A percentile compares a stretch with the other conserved stretches of the same genome.
Conservation (phyloP, 1,140 invertebrate genomes). For the Aethina tumida region DNA sequence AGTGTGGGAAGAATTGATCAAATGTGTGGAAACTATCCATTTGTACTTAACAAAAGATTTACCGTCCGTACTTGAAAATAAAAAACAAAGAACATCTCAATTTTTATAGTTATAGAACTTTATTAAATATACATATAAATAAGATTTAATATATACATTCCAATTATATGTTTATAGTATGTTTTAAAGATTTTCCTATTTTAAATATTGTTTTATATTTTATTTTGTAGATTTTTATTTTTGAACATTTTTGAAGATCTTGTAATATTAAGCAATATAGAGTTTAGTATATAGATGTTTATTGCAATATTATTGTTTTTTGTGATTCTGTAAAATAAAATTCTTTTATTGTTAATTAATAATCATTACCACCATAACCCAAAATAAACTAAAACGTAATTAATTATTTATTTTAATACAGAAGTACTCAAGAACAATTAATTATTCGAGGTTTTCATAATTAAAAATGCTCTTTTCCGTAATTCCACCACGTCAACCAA, state of each 20-base stretch:
- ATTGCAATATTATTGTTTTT: slow-evolving; percentile 17
- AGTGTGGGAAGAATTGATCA: too few species aligned
- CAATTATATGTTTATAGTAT: slow-evolving; percentile 9
- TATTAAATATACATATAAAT: slow-evolving; percentile 3
- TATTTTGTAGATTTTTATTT: slow-evolving; percentile 9
- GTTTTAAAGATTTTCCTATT: slow-evolving; percentile 8
- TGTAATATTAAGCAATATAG: slow-evolving; percentile 9
- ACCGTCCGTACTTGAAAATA: too few species aligned
- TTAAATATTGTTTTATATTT: slow-evolving; percentile 13
- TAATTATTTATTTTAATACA: too few species aligned
- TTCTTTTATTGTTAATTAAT: slow-evolving; percentile 11
- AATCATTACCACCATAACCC: background rate
- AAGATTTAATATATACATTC: slow-evolving; percentile 11
- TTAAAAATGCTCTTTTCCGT: too few species aligned
- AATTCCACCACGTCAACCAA: too few species aligned
- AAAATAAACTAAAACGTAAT: too few species aligned
- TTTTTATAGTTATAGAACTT: too few species aligned
- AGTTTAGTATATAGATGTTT: slow-evolving; percentile 16
- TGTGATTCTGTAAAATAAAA: slow-evolving; percentile 20
- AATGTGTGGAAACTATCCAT: too few species aligned
- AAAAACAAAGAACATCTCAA: too few species aligned
- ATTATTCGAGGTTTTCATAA: too few species aligned
- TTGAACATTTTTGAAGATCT: slow-evolving; percentile 8
- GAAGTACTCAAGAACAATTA: too few species aligned
- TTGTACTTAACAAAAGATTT: too few species aligned